Evolutionary conservation across 2,888 invertebrate species (phyloP).

Genomic region (Eupsilia transversa): DNA sequence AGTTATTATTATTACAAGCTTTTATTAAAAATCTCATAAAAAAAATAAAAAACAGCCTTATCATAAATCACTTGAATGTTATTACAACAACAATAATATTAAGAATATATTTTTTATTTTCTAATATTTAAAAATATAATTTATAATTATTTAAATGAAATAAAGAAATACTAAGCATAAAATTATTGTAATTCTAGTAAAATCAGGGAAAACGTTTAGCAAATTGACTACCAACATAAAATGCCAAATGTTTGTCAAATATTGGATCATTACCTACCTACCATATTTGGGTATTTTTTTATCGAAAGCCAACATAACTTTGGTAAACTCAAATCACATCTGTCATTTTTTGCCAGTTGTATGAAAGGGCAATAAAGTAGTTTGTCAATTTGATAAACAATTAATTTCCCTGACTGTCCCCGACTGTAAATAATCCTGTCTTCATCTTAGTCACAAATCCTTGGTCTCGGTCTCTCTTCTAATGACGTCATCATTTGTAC

Average conservation of each 20-base stretch:
- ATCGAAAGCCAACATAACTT: no score
- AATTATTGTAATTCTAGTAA: background rate
- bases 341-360: background rate
- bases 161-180: conserved; percentile 6
- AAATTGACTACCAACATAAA: no score
- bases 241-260: no score
- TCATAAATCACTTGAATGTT: background rate
- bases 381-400: background rate
- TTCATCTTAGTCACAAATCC: background rate
- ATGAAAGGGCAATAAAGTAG: background rate
- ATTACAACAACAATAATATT: background rate
- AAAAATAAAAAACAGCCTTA: background rate
- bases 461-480: background rate
- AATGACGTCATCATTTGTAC: background rate
- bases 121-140: no score
- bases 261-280: no score
- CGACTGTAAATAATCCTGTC: background rate
- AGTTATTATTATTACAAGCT: background rate
- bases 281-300: no score
- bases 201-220: no score
- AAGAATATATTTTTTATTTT: no score
- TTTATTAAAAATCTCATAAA: background rate
- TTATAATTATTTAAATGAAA: no score
- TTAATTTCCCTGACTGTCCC: background rate
- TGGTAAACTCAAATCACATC: background rate